Base-by-base conservation (phyloP, 1,140 invertebrate genomes). In the Andricus grossulariae region DNA sequence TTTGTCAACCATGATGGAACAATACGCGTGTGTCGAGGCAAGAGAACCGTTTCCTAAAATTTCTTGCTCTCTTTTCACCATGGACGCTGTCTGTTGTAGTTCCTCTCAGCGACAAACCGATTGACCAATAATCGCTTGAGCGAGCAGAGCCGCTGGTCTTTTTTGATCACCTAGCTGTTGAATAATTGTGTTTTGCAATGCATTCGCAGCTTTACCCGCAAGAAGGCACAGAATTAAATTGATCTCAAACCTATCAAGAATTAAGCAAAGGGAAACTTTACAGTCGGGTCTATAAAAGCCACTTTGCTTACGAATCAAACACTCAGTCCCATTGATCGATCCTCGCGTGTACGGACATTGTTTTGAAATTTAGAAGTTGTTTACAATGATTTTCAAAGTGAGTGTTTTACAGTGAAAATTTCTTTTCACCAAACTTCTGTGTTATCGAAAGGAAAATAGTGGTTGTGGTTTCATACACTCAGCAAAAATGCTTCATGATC, bases 181-280 rank as follows among this genome's bases (percentile, higher is more conserved):
- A 78, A 84, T 84, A 84, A 84, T 82, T 84, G 80, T 79, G 79
- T 84, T 84, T 82, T 82, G 83, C 76, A 84, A 84, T 82, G 72
- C 77, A 77, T 82, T 84, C 32, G 39, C 13, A 66, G 39, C 10
- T 66, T 66, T 66, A 32, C 39, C 60, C 25, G n/a, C 16, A 66
- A 66, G 32, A 66, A 25, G 15, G 4, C 60, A 16, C 32, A 39
- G 32, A 7, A 25, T 66, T 16, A 60, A 60, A 39, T 19, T 60
- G n/a, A 39, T 39, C 60, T 16, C n/a, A 66, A 66, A 39, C 1
- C 60, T 32, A 39, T 66, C 60, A 66, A 32, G 25, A 77, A 71
- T 32, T 76, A 73, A 75, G 78, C 72, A 72, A 74, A 84, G 83
- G 80, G 83, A 84, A 84, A 82, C 81, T 80, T 54, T 45, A 54